phyloP scores from a whole-genome alignment of 2,888 invertebrate genomes.

The Mythimna loreyi region DNA sequence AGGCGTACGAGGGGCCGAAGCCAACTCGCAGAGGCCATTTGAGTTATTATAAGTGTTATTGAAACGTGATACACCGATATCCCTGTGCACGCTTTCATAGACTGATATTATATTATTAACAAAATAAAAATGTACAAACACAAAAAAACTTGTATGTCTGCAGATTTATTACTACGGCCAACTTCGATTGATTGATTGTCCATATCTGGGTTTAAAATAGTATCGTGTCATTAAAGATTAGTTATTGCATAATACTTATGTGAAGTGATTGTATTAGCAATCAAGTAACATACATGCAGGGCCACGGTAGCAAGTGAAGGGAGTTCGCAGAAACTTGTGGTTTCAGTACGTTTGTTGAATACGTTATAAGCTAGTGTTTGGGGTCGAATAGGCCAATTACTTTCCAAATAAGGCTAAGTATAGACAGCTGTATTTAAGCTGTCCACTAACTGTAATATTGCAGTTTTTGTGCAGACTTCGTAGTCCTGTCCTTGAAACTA shows the following conservation, averaged over 20 bases:
- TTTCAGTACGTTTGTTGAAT: slow-evolving; percentile 27
- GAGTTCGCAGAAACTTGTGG: slow-evolving; percentile 8
- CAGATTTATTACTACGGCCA: not conserved
- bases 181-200: not conserved
- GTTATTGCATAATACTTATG: slow-evolving; percentile 35
- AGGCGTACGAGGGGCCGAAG: no score
- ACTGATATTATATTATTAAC: not conserved
- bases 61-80: no score
- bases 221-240: slow-evolving; percentile 45
- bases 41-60: no score
- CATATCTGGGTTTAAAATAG: slow-evolving; percentile 20
- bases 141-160: not conserved
- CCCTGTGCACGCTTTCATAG: no score
- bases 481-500: no score
- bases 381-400: not conserved
- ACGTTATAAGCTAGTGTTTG: not conserved
- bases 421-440: not conserved
- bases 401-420: not conserved
- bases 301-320: slow-evolving; percentile 51
- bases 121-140: not conserved
- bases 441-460: not conserved
- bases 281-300: slow-evolving; percentile 50
- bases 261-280: slow-evolving; percentile 50
- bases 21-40: no score
- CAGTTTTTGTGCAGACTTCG: not conserved